A percentile compares a stretch with the other conserved stretches of the same genome.
These are phyloP conservation scores for Eurytoma adleriae DNA, from an alignment of 2,888 invertebrate genomes.

Conservation along the genomic window DNA sequence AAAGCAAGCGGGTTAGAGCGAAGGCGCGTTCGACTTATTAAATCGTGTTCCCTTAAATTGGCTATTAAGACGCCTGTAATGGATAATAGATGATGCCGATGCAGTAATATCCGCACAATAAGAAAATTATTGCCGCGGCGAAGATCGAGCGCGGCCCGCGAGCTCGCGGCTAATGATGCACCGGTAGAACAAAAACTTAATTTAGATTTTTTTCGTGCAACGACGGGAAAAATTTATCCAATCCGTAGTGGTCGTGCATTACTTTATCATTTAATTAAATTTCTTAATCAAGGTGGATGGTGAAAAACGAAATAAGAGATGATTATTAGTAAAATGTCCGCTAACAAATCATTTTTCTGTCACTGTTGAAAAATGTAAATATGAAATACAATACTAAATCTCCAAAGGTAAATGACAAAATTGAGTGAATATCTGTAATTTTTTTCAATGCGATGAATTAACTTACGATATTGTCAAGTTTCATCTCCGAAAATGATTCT, in stretches of 20 bases:
- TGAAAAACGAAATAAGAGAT: no score
- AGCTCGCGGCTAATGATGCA: constrained; percentile 30
- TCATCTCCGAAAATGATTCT: no score
- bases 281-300: background rate
- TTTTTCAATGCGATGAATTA: no score
- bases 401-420: no score
- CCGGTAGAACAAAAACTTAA: constrained; percentile 25
- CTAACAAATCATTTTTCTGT: no score
- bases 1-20: constrained; percentile 20
- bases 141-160: constrained; percentile 36
- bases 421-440: no score
- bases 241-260: constrained; percentile 12
- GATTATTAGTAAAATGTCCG: no score
- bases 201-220: constrained; percentile 16
- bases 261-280: constrained; percentile 35
- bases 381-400: no score
- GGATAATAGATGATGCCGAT: constrained; percentile 57
- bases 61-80: constrained; percentile 62
- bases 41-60: constrained; percentile 63
- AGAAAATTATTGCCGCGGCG: constrained; percentile 58
- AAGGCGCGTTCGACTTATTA: constrained; percentile 58
- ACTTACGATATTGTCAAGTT: no score
- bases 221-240: constrained; percentile 13
- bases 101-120: constrained; percentile 60
- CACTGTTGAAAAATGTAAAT: no score